These are phyloP conservation scores for Gouania willdenowi DNA, from an alignment of 2,797 vertebrate genomes.

Conservation along the genomic window DNA sequence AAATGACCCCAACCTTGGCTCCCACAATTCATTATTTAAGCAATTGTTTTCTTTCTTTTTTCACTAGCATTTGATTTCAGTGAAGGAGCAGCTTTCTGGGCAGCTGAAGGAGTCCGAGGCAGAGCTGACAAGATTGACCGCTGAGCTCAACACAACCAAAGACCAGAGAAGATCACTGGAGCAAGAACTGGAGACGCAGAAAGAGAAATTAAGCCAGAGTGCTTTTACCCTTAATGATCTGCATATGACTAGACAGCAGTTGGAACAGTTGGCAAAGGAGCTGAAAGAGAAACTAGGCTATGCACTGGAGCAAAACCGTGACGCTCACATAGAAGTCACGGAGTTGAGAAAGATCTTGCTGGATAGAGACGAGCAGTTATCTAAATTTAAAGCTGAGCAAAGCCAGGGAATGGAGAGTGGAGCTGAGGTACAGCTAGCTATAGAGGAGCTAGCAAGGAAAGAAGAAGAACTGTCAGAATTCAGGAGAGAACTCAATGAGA, in stretches of 20 bases:
- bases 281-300: slow-evolving; percentile 78
- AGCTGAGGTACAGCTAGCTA: slow-evolving; percentile 23
- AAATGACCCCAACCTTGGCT: no score
- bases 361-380: slow-evolving; percentile 76
- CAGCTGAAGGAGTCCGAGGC: slow-evolving; percentile 78
- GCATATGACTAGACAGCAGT: slow-evolving; percentile 80
- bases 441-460: slow-evolving; percentile 60
- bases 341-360: slow-evolving; percentile 74
- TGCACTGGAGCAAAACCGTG: slow-evolving; percentile 69
- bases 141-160: slow-evolving; percentile 72
- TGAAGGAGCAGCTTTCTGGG: slow-evolving; percentile 86
- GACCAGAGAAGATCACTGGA: slow-evolving; percentile 73
- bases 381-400: slow-evolving; percentile 56
- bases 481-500: slow-evolving; percentile 73
- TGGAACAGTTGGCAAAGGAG: slow-evolving; percentile 77
- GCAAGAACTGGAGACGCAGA: slow-evolving; percentile 76
- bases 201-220: slow-evolving; percentile 80
- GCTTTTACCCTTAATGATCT: slow-evolving; percentile 83
- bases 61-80: slow-evolving; percentile 85
- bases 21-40: no score
- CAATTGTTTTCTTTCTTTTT: slow-evolving; percentile 24
- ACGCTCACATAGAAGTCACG: slow-evolving; percentile 67
- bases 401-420: slow-evolving; percentile 40
- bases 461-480: slow-evolving; percentile 77
- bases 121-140: slow-evolving; percentile 64